Base-by-base conservation (phyloP, 2,888 invertebrate genomes). In the Stenchaetothrips biformis region DNA sequence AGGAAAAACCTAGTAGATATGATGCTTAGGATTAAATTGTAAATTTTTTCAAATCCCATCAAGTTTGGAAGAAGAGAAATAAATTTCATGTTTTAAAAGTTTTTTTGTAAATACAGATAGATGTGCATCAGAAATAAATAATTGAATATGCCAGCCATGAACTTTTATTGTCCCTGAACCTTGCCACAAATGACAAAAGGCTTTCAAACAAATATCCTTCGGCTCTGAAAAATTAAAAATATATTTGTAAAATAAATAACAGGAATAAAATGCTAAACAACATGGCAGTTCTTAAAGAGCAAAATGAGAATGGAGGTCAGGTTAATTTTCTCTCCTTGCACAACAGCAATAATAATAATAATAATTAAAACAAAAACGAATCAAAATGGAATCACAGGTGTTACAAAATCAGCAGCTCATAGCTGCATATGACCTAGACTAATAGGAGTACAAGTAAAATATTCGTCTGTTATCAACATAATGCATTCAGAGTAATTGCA, bases 141-240 rank as follows among this genome's bases (percentile, higher is more conserved):
- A 7, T 25, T 6, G 11, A 74, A 74, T 74, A 25, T 74, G 67
- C 67, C 21, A 74, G 67, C 25, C 7, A 74, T 74, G 25, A 74
- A 74, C 21, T 74, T 74, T 74, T 74, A 74, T 74, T 74, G 67
- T 74, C 67, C 67, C 25, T 25, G 25, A 67, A 74, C 67, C 67
- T 25, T 74, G 21, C 11, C 67, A 7, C 67, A 74, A 53, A 25
- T 37, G 25, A 74, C 67, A 67, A 13, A 74, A 74, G 25, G 67
- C 11, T 59, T 59, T 74, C 21, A 37, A 37, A 74, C 67, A 74
- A 37, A 74, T 11, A 67, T 18, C 18, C 67, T 25, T 74, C 8
- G 11, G 67, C 25, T 25, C 9, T 25, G 67, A 74, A 74, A 25
- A 9, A 18, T 53, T 53, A 13, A 74, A 53, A 25, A 74, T 74